These are phyloP conservation scores for Lasioglossum zephyrum DNA, from an alignment of 2,888 invertebrate genomes.

Conservation along the genomic window DNA sequence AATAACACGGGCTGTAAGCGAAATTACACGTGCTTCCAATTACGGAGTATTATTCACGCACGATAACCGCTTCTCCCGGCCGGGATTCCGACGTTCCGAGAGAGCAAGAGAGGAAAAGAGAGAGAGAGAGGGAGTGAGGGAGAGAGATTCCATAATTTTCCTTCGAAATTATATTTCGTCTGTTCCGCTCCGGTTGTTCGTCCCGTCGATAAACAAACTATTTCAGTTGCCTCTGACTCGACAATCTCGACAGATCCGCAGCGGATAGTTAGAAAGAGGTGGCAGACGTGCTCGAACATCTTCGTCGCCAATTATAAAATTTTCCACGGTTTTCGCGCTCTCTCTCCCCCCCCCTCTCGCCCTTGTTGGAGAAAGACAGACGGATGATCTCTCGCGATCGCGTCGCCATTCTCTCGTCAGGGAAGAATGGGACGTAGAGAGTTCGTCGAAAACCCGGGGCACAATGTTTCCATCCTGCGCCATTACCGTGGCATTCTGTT, in stretches of 20 bases:
- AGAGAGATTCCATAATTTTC: conserved; percentile 49
- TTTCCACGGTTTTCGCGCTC: conserved; percentile 10
- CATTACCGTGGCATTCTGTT: conserved; percentile 53
- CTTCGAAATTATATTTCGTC: conserved; percentile 55
- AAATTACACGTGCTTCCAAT: conserved; percentile 75
- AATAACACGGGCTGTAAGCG: conserved; percentile 72
- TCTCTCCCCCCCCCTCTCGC: background rate
- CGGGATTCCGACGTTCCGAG: conserved; percentile 18
- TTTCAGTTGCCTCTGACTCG: conserved; percentile 16
- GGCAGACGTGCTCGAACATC: background rate
- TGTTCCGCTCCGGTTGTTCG: conserved; percentile 46
- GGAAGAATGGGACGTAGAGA: conserved; percentile 26
- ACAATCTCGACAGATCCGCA: background rate
- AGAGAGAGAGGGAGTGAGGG: background rate
- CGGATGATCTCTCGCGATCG: conserved; percentile 24
- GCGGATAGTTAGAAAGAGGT: background rate
- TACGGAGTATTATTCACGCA: conserved; percentile 71
- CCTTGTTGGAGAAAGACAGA: background rate
- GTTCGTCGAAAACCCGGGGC: conserved; percentile 26
- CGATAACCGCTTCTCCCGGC: conserved; percentile 48
- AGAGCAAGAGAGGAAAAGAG: background rate
- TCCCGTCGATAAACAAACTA: conserved; percentile 45
- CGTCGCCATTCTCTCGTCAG: conserved; percentile 25
- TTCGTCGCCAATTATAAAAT: conserved; percentile 47
- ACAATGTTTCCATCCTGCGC: conserved; percentile 51